Evolutionary conservation across 1,140 invertebrate genomes (phyloP), one percentile per base, ranked within the genome.

Genomic region (Drosophila grimshawi): DNA sequence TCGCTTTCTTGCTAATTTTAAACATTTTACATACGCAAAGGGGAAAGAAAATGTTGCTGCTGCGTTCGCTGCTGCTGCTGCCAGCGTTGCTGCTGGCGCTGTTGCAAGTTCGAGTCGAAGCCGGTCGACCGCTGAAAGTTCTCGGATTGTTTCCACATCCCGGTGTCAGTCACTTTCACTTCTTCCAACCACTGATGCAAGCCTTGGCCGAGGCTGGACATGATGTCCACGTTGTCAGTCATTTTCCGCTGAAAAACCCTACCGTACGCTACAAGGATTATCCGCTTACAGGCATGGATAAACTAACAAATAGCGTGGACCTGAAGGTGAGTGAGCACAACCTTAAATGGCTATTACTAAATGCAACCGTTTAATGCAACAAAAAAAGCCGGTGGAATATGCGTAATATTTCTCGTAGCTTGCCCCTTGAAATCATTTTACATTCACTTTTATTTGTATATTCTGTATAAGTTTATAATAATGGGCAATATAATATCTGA

Each of bases 131-230:
- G 29, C 59, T 63, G 73, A 94, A 82, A 35, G 95, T 97, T 33
- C 83, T 97, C 4, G 95, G 93, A 1, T 83, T 96, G 35, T 95
- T 96, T 76, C 94, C 95, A 0, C 95, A 96, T 86, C 93, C 94
- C 0, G 95, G 95, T 1, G 95, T 95, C 71, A 97, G 96, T 81
- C 96, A 97, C 82, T 96, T 95, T 76, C 93, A 95, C 37, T 95
- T 96, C 32, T 95, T 95, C 69, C 93, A 94, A 70, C 94, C 95
- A 2, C 92, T 96, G 3, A 89, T 96, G 65, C 92, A 94, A 10
- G 95, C 94, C 65, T 80, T 97, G 45, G 94, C 94, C 0, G 93
- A 92, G 11, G 93, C 94, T 64, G 96, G 96, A 7, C 96, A 97
- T 80, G 93, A 96, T 33, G 68, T 97, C 0, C 96, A 95, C 0